Base-by-base conservation (phyloP, 1,140 invertebrate genomes). In the Stratiolaelaps scimitus region DNA sequence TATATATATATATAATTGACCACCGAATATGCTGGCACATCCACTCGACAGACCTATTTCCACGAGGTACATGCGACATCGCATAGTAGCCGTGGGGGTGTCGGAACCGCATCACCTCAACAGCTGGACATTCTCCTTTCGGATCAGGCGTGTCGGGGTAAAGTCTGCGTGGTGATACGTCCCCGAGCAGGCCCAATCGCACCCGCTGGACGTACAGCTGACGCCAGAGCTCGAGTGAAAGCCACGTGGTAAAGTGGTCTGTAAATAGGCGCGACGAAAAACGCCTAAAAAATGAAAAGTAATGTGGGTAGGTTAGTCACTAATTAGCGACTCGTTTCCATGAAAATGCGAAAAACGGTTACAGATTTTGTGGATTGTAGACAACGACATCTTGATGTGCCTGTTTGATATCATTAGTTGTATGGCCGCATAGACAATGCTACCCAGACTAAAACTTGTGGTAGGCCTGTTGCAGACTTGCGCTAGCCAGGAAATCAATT, bases 71-170 rank as follows among this genome's bases (percentile, higher is more conserved):
- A 26, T 60, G 53, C 17, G 53, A 60, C 53, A 29, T 69, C 29
- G 71, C 70, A 72, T 75, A 76, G 66, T 73, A 72, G 13, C 75
- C 75, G 43, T 73, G 30, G 26, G 72, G 72, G 26, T 74, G 70
- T 40, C 74, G 73, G 64, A 71, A 75, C 30, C 72, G 70, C n/a
- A 77, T 69, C 0, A 79, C 77, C 71, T 79, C 78, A 28, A 74
- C 69, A 7, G 77, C 77, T 2, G 77, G 77, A 15, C 75, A 78
- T 69, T 79, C 77, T 20, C 76, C 77, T 7, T 70, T 67, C 7
- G 69, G 72, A 71, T 44, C 71, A 69, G 23, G 34, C 15, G 23
- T 19, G 26, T 60, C 53, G 13, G 53, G 53, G 26, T 60, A 60
- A 23, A 60, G 53, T 17, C 26, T 34, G n/a, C 53, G 26, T 17